Base-by-base conservation (phyloP, 2,797 vertebrate genomes). In the Novumbra hubbsi region DNA sequence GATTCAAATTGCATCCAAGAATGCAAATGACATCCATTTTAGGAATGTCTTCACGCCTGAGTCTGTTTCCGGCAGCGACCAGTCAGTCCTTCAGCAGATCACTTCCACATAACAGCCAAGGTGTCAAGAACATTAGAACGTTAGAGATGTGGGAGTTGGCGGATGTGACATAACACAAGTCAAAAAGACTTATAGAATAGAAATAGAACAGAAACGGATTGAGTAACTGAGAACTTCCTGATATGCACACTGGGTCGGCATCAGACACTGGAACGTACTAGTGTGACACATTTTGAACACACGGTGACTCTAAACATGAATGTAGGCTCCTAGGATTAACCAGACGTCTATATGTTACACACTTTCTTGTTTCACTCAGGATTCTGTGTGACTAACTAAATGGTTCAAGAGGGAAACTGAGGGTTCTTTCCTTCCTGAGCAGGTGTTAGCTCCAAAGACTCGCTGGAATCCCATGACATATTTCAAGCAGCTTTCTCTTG, bases 1-100 rank as follows among this genome's bases (percentile, higher is more conserved):
- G 30, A 45, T 45, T 14, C 9, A 45, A 45, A 45, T 45, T 14
- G 9, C 41, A 14, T 14, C 41, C 60, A 0, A 50, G 64, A 57
- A 71, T 76, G 79, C 74, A 74, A 85, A 85, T 77, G 34, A 71
- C 75, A 78, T 83, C 76, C 79, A 76, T 84, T 86, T 83, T 77
- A 63, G 79, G 80, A 81, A 83, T 71, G 79, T 88, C 80, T 80
- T 85, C 75, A 28, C 80, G 57, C 78, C 84, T 74, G 82, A 80
- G 12, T 45, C 41, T 45, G 12, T 45, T 64, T 81, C 73, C 41
- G 50, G 74, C 27, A 38, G 21, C 64, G 5, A 38, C 69, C 70
- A 71, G 71, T 83, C 83, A 85, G 78, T 79, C 76, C 78, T 72
- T 77, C 76, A 75, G 81, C 48, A 48, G 75, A 60, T 71, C 28